These are phyloP conservation scores for Gadus chalcogrammus DNA, from an alignment of 2,113 vertebrate species.

Conservation along the genomic window DNA sequence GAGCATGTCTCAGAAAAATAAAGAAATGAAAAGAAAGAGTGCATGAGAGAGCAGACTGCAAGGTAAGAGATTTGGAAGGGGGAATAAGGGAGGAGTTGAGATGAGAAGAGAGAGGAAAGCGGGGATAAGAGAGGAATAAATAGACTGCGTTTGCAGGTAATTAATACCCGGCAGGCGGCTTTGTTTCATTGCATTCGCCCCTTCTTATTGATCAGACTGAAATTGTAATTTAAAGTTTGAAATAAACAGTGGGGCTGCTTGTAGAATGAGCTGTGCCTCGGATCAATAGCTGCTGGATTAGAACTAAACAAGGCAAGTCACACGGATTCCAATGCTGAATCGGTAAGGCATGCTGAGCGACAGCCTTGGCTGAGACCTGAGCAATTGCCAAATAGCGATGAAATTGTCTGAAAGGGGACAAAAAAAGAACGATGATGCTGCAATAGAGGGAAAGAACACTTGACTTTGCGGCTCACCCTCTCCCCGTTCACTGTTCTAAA, in stretches of 20 bases:
- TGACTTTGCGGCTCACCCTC: constrained; percentile 13
- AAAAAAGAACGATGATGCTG: neutral
- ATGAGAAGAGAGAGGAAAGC: constrained; percentile 9
- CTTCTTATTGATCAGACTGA: constrained; percentile 60
- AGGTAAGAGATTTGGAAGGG: too few species aligned
- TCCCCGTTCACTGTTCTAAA: constrained; percentile 2
- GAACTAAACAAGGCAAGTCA: constrained; percentile 76
- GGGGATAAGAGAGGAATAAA: constrained; percentile 30
- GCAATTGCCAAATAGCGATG: constrained; percentile 34
- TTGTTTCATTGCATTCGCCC: constrained; percentile 53
- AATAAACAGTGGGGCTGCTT: constrained; percentile 63
- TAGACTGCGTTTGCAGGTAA: constrained; percentile 34
- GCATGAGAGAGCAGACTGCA: too few species aligned
- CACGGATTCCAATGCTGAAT: constrained; percentile 69
- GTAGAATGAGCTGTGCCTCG: constrained; percentile 64
- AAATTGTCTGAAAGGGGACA: constrained; percentile 21
- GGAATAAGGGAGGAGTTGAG: too few species aligned
- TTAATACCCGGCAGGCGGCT: constrained; percentile 54
- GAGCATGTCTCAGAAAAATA: too few species aligned
- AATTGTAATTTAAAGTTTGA: constrained; percentile 69
- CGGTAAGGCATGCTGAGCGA: constrained; percentile 30
- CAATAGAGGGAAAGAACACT: constrained; percentile 1
- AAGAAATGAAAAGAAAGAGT: too few species aligned
- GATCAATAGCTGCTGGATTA: constrained; percentile 81
- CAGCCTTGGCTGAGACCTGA: constrained; percentile 40